Base-by-base conservation (phyloP, 2,888 invertebrate genomes). In the Gibbula magus region DNA sequence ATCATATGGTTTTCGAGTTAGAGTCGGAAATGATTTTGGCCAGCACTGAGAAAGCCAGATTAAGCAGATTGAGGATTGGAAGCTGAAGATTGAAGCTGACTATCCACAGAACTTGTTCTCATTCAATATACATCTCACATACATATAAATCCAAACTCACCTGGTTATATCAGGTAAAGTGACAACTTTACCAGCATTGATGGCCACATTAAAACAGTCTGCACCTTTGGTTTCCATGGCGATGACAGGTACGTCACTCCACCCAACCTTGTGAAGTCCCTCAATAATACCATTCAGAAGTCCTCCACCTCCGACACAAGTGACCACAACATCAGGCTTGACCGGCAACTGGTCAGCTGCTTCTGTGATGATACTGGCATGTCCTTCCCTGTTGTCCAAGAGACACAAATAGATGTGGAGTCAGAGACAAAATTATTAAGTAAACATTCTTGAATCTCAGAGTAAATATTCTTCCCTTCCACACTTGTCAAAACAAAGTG, bases 171-270 rank as follows among this genome's bases (percentile, higher is more conserved):
- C 89, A 18, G 92, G 90, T 29, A 94, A 85, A 1, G 92, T 91
- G 2, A 93, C 91, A 2, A 92, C 81, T 80, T 88, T 89, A 0
- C 92, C 93, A 25, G 91, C 93, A 81, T 91, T 87, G 7, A 94
- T 81, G 0, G 94, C 91, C 10, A 90, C 89, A 86, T 93, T 92
- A 74, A 93, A 92, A 82, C 93, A 93, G 80, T 93, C 90, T 3
- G 94, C 93, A 1, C 94, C 94, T 16, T 86, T 86, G 4, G 94
- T 94, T 87, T 94, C 94, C 93, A 94, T 92, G 75, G 93, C 93
- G 53, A 94, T 80, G 8, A 94, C 86, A 4, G 94, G 93, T 39
- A 94, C 93, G 78, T 93, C 90, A 20, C 85, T 82, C 93, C 92
- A 92, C 29, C 92, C 93, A 4, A 90, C 90, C 32, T 86, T 84